Base-by-base conservation (phyloP, 1,140 invertebrate genomes). In the Stegodyphus mimosarum region DNA sequence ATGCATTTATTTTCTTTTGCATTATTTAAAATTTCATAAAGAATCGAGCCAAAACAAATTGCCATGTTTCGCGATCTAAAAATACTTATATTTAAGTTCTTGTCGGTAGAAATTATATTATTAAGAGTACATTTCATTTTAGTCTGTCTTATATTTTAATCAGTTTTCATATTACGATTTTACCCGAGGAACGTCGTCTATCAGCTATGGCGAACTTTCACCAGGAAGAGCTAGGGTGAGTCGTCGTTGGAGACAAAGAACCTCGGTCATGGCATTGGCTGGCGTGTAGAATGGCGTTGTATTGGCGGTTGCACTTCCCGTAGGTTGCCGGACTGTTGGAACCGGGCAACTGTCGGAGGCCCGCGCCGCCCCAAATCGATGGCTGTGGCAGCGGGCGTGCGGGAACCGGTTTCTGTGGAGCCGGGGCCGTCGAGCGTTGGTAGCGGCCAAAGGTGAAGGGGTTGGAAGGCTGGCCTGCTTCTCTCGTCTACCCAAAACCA, bases 351-450 rank as follows among this genome's bases (percentile, higher is more conserved):
- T 75, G 60, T 60, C 81, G 81, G 53, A 55, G 73, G 63, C 48
- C 64, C 50, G 81, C 72, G 72, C 81, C 81, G 81, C 81, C 81
- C 72, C 60, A 75, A 18, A 76, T 70, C 81, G 72, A 83, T 83
- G 70, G 55, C 48, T 17, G 70, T 49, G 79, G 53, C 81, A 33
- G 7, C 50, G 80, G 60, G 48, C 55, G 69, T 64, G 71, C 70
- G 70, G 72, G 81, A 69, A 75, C 81, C 73, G 81, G 81, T 81
- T 81, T 71, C 81, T 49, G 53, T 11, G 50, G 50, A 49, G 64
- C 64, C 73, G 51, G 78, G 78, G 79, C 70, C 70, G 33, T 33
- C 70, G 70, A 73, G 51, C 70, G 67, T 51, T 55, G 79, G 70
- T 50, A 7, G 5, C 63, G 64, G 67, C 77, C 33, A 70, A 70